A percentile compares a stretch with the other conserved stretches of the same genome.
phyloP scores from a whole-genome alignment of 2,888 invertebrate genomes.

The Didymodactylos carnosus region DNA sequence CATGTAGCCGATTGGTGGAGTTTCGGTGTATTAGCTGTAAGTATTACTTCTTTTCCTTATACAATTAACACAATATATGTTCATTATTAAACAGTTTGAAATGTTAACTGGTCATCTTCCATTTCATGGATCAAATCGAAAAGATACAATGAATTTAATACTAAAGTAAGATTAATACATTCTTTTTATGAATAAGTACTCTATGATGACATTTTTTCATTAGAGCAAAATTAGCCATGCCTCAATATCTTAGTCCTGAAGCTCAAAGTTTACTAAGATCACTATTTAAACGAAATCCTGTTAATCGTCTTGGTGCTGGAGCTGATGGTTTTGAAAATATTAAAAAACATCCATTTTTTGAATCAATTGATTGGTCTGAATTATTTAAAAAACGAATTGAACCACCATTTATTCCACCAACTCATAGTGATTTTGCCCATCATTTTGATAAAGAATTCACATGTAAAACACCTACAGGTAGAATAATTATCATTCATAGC shows the following conservation, averaged over 20 bases:
- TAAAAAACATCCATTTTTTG: conserved; percentile 78
- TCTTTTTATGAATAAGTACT: too few relatives aligned
- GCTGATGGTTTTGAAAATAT: conserved; percentile 53
- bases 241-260: conserved; percentile 78
- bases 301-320: conserved; percentile 49
- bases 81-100: too few relatives aligned
- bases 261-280: conserved; percentile 80
- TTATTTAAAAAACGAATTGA: conserved; percentile 60
- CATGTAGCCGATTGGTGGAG: conserved; percentile 99
- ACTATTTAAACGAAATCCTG: conserved; percentile 86
- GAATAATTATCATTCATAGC: too few relatives aligned
- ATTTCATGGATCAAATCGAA: conserved; percentile 80
- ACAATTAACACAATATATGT: too few relatives aligned
- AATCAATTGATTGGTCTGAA: conserved; percentile 76
- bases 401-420: conserved; percentile 90
- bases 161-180: too few relatives aligned
- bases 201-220: too few relatives aligned
- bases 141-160: conserved; percentile 96
- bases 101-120: conserved; percentile 95
- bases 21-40: conserved; percentile 81
- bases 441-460: conserved; percentile 98
- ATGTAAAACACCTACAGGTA: conserved; percentile 62
- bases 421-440: conserved; percentile 69
- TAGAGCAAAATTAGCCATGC: conserved; percentile 94
- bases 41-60: too few relatives aligned